phyloP scores from a whole-genome alignment of 23 tunicate species.

The Trididemnum clinides region DNA sequence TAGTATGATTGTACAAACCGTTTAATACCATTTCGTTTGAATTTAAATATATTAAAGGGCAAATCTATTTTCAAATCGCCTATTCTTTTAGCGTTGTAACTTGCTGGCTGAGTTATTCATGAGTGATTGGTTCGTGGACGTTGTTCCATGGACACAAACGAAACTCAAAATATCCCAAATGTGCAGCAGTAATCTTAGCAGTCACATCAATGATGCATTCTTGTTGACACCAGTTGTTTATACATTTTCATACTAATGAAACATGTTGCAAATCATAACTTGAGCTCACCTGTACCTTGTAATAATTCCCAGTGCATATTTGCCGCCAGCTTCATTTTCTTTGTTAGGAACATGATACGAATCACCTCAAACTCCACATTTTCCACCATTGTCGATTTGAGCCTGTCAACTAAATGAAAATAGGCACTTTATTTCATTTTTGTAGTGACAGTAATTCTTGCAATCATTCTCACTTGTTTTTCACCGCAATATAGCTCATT shows the following conservation, averaged over 20 bases:
- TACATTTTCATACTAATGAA: too few species aligned
- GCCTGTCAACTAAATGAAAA: too few species aligned
- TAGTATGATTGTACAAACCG: too few species aligned
- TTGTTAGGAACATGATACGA: constrained; percentile 45
- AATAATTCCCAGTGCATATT: constrained; percentile 81
- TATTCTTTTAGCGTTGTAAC: too few species aligned
- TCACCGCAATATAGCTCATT: constrained; percentile 58
- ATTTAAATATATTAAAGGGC: too few species aligned
- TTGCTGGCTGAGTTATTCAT: constrained; percentile 52
- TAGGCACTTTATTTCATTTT: too few species aligned
- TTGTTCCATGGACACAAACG: constrained; percentile 67
- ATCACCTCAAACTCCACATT: constrained; percentile 92
- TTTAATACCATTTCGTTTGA: too few species aligned
- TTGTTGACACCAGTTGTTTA: background rate
- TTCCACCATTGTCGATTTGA: constrained; percentile 56
- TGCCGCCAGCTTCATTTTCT: constrained; percentile 91
- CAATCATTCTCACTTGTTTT: constrained; percentile 32
- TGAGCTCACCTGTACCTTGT: too few species aligned
- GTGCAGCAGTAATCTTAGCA: constrained; percentile 54
- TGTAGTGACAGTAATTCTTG: too few species aligned
- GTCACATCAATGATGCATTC: constrained; percentile 38
- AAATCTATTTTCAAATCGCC: too few species aligned
- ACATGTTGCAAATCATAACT: too few species aligned
- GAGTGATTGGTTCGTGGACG: constrained; percentile 41
- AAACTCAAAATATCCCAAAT: constrained; percentile 60